Conservation (phyloP, 2,113 vertebrate genomes). For the Tragelaphus strepsiceros region DNA sequence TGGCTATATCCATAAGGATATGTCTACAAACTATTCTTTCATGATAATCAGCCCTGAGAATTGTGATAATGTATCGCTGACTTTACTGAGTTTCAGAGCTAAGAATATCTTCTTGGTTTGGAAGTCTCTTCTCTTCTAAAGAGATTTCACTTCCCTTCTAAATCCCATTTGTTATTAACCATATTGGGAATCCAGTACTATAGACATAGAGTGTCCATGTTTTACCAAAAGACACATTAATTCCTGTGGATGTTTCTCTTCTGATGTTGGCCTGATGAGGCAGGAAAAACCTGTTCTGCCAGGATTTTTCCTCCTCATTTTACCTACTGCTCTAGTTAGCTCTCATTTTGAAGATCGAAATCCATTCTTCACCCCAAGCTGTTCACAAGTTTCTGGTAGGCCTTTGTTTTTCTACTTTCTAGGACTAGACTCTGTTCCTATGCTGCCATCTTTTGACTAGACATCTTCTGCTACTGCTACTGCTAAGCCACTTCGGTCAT, state of each 20-base stretch:
- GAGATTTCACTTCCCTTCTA: not conserved
- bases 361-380: not conserved
- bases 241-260: not conserved
- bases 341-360: not conserved
- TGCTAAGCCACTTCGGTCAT: too few species aligned
- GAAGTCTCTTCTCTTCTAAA: not conserved
- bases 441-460: not conserved
- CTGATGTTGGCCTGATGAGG: not conserved
- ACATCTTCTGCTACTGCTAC: not conserved
- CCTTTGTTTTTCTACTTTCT: not conserved
- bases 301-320: not conserved
- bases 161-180: not conserved
- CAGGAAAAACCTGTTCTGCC: not conserved
- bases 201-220: not conserved
- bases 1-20: not conserved
- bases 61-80: not conserved
- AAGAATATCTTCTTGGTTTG: not conserved
- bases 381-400: not conserved
- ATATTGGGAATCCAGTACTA: not conserved
- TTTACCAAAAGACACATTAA: not conserved
- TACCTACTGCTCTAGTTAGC: not conserved
- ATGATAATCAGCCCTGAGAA: not conserved
- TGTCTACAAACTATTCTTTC: not conserved
- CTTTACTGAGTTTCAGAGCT: not conserved
- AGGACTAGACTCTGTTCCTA: not conserved